Percentiles rank a stretch among this genome's conserved stretches.
Conservation (phyloP, 2,113 vertebrate genomes). For the Entomyzon cyanotis region DNA sequence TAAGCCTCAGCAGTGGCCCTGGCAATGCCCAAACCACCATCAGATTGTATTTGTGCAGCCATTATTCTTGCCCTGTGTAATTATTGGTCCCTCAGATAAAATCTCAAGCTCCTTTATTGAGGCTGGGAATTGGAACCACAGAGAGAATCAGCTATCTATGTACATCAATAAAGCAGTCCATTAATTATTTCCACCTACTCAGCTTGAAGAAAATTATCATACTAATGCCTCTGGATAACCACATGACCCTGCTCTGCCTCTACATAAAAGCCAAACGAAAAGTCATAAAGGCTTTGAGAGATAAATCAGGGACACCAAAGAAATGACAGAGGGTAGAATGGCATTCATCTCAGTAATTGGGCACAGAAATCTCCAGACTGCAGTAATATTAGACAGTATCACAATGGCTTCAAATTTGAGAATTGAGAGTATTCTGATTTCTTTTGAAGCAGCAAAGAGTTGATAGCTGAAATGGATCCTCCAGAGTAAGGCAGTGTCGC, state of each 20-base stretch:
- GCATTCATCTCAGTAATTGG: slow-evolving; percentile 53
- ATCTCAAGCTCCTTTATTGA: slow-evolving; percentile 70
- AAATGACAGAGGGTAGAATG: background rate
- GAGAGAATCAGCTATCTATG: slow-evolving; percentile 52
- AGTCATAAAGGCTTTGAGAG: slow-evolving; percentile 18
- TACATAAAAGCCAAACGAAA: slow-evolving; percentile 33
- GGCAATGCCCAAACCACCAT: slow-evolving; percentile 36
- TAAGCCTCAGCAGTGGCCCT: slow-evolving; percentile 30
- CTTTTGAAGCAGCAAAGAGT: background rate
- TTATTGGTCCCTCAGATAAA: slow-evolving; percentile 68
- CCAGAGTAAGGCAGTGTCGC: background rate
- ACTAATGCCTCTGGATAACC: slow-evolving; percentile 51
- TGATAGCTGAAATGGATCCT: background rate
- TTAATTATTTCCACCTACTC: slow-evolving; percentile 71
- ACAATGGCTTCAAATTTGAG: background rate
- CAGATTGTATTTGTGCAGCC: slow-evolving; percentile 35
- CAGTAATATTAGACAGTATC: background rate
- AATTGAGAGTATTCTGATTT: background rate
- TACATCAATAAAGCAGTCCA: slow-evolving; percentile 69
- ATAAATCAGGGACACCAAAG: background rate
- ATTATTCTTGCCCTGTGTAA: slow-evolving; percentile 69
- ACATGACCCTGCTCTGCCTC: slow-evolving; percentile 20
- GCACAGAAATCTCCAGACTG: slow-evolving; percentile 41
- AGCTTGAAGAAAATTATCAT: slow-evolving; percentile 63
- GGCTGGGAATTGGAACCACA: slow-evolving; percentile 63